Evolutionary conservation across 2,797 vertebrate species (phyloP), one percentile per base, ranked within the genome.

Genomic region (Apogon hyalosoma): DNA sequence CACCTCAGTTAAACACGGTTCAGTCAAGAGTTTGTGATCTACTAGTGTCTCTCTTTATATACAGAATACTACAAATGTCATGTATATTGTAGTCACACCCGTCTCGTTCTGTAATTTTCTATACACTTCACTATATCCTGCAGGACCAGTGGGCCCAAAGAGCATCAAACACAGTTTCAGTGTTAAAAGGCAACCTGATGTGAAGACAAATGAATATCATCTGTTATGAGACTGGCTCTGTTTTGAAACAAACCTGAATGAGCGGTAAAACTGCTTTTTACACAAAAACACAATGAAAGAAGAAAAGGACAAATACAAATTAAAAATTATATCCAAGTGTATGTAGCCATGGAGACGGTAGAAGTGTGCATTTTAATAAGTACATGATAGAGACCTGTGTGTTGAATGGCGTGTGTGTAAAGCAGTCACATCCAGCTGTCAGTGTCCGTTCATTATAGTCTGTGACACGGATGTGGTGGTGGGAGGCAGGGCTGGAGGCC

Each of bases 381-480:
- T 36, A 13, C 18, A 46, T 38, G 53, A 39, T n/a, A 63, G n/a
- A 11, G 45, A 63, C 24, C 38, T 68, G 36, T 45, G 15, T 55
- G 2, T 65, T n/a, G 46, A 28, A 19, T 36, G 45, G 56, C 39
- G 24, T 49, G 39, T 48, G 43, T 18, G 51, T 24, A 19, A 21
- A 45, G 69, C 48, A 42, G 67, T 63, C 57, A 68, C 53, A 73
- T 70, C 54, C 59, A 73, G 84, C 75, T 53, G 83, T 96, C 88
- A 97, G 89, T 93, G 94, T 50, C 93, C 94, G 19, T 98, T 98
- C 61, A 92, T 83, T 82, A 95, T 93, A 80, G 92, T 93, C 81
- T 87, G 83, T 75, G 91, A 88, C 0, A 89, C 64, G 24, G 85
- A 62, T 1, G 79, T 79, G 0, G 79, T 51, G n/a, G 68, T 36